Conservation (phyloP, 2,113 vertebrate genomes). For the Bathybates hornii region DNA sequence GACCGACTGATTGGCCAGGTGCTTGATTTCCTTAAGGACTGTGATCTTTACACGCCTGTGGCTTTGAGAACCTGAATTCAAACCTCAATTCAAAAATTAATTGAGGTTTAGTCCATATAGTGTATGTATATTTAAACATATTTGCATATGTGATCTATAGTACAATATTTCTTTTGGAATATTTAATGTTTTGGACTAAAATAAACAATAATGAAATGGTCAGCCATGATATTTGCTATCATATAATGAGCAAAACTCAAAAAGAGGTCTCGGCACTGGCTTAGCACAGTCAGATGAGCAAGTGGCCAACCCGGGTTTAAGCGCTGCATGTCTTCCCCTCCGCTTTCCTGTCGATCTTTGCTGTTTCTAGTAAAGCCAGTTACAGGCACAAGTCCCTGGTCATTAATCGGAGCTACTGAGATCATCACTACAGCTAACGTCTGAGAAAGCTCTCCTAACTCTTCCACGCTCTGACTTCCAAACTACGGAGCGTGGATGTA, state of each 20-base stretch:
- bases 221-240: fast-evolving
- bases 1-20: background rate
- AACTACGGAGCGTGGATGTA: background rate
- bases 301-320: fast-evolving
- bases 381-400: background rate
- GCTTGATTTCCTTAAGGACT: background rate
- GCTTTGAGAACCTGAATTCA: background rate
- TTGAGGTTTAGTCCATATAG: background rate
- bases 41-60: fast-evolving
- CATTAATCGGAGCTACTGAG: fast-evolving
- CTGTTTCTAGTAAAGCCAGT: background rate
- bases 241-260: background rate
- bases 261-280: fast-evolving
- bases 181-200: background rate
- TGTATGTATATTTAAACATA: background rate
- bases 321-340: background rate
- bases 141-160: background rate
- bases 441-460: background rate
- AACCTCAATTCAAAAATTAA: background rate
- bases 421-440: background rate
- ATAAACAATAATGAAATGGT: background rate
- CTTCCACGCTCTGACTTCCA: background rate
- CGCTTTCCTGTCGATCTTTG: background rate
- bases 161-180: background rate
- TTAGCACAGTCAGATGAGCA: background rate